Evolutionary conservation across 92 coral and sea anemone species (phyloP).

Genomic region (Paramuricea clavata): DNA sequence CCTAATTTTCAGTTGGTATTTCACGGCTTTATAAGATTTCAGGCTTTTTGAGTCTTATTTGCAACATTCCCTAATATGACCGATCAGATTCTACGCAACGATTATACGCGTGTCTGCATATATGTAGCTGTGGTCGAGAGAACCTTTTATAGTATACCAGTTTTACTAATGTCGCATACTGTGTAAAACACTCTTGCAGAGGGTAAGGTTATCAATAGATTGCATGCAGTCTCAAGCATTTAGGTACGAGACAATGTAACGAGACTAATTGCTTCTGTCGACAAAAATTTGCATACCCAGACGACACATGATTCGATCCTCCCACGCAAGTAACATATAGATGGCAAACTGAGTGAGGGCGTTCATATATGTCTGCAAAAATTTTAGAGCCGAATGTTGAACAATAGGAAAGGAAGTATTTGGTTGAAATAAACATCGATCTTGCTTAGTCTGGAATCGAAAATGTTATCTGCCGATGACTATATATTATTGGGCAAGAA

Average conservation of each 20-base stretch:
- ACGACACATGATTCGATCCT: conserved; percentile 5
- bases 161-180: too few relatives aligned
- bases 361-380: background rate
- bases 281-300: conserved; percentile 24
- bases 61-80: too few relatives aligned
- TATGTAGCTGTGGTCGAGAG: too few relatives aligned
- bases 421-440: too few relatives aligned
- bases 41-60: too few relatives aligned
- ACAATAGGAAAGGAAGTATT: background rate
- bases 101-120: too few relatives aligned
- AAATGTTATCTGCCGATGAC: background rate
- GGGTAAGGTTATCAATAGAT: background rate
- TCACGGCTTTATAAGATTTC: too few relatives aligned
- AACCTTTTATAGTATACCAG: too few relatives aligned
- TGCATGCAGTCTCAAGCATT: background rate
- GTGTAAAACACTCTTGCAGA: background rate
- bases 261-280: conserved; percentile 30
- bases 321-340: conserved; percentile 23
- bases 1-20: too few relatives aligned
- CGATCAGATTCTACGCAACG: too few relatives aligned
- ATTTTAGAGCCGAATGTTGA: background rate
- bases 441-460: background rate
- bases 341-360: conserved; percentile 1
- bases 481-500: too few relatives aligned
- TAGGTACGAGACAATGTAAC: background rate